These are phyloP conservation scores for Oxyteleia sp. DNA, from an alignment of 2,888 invertebrate genomes.

Conservation along the genomic window DNA sequence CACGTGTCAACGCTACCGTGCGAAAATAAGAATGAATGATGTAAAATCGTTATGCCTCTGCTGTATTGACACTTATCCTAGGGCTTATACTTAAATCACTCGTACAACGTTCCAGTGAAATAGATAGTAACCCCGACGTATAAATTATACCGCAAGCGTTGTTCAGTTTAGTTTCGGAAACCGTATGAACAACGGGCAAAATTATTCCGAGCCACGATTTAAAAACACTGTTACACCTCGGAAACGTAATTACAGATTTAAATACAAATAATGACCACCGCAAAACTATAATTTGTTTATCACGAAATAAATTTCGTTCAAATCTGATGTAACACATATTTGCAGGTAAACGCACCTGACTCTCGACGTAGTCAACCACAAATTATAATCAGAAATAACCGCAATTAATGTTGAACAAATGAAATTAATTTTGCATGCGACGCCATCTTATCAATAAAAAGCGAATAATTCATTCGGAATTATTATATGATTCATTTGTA, in stretches of 20 bases:
- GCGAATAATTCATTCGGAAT: conserved; percentile 15
- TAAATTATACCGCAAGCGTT: conserved; percentile 14
- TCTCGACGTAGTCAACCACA: not conserved
- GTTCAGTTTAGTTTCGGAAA: conserved; percentile 19
- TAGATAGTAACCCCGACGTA: conserved; percentile 10
- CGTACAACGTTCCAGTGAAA: conserved; percentile 9
- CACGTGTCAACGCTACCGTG: not conserved
- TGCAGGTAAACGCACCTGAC: not conserved
- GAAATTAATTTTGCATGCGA: conserved; percentile 10
- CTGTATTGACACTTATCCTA: conserved; percentile 20
- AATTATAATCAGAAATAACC: conserved; percentile 17
- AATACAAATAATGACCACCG: no score
- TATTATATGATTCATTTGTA: conserved; percentile 32
- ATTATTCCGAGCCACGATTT: not conserved
- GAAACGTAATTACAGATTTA: no score
- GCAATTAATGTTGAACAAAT: conserved; percentile 15
- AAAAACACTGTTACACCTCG: no score
- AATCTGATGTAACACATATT: not conserved
- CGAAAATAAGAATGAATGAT: conserved; percentile 10
- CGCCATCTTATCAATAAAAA: conserved; percentile 35
- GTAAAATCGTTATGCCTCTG: conserved; percentile 6
- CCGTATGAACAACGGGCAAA: not conserved
- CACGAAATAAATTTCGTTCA: no score
- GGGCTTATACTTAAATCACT: conserved; percentile 30
- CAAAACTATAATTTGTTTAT: no score